These are phyloP conservation scores for Drosophila prostipennis DNA, from an alignment of 2,888 invertebrate species.

Conservation along the genomic window DNA sequence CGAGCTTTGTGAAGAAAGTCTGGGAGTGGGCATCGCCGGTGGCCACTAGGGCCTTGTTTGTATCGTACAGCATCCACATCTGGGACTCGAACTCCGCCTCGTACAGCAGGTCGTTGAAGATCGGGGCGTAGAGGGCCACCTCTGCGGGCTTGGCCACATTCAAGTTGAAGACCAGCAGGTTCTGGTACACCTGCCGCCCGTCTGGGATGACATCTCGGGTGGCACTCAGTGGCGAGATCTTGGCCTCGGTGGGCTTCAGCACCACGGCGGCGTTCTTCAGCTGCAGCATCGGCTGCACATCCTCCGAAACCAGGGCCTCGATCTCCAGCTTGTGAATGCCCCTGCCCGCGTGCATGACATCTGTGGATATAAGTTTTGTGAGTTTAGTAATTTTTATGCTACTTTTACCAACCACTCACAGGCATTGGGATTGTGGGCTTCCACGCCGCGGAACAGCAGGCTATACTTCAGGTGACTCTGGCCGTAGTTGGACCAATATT, in stretches of 20 bases:
- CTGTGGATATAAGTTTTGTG: slow-evolving; percentile 63
- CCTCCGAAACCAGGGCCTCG: slow-evolving; percentile 89
- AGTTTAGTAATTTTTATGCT: fast-evolving
- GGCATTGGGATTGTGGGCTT: slow-evolving; percentile 86
- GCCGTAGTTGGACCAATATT: slow-evolving; percentile 97
- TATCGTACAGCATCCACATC: slow-evolving; percentile 97
- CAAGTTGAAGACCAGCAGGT: slow-evolving; percentile 94
- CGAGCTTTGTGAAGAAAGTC: slow-evolving; percentile 91
- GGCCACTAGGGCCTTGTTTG: slow-evolving; percentile 93
- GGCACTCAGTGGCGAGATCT: slow-evolving; percentile 90
- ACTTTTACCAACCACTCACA: slow-evolving; percentile 68
- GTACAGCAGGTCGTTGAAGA: slow-evolving; percentile 94
- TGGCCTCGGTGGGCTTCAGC: slow-evolving; percentile 92
- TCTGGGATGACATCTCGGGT: slow-evolving; percentile 94
- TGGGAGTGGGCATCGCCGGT: slow-evolving; percentile 96
- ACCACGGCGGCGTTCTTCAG: slow-evolving; percentile 91
- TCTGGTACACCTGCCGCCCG: slow-evolving; percentile 94
- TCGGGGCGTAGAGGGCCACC: slow-evolving; percentile 90
- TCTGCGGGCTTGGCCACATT: slow-evolving; percentile 93
- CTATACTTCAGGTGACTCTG: slow-evolving; percentile 90
- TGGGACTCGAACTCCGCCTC: slow-evolving; percentile 98
- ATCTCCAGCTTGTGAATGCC: slow-evolving; percentile 90
- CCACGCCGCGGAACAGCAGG: slow-evolving; percentile 92
- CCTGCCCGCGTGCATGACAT: slow-evolving; percentile 90
- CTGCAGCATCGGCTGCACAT: slow-evolving; percentile 90